Percentiles rank a stretch among this genome's conserved stretches.
phyloP scores from a whole-genome alignment of 2,797 vertebrate species.

The Acrocephalus scirpaceus region DNA sequence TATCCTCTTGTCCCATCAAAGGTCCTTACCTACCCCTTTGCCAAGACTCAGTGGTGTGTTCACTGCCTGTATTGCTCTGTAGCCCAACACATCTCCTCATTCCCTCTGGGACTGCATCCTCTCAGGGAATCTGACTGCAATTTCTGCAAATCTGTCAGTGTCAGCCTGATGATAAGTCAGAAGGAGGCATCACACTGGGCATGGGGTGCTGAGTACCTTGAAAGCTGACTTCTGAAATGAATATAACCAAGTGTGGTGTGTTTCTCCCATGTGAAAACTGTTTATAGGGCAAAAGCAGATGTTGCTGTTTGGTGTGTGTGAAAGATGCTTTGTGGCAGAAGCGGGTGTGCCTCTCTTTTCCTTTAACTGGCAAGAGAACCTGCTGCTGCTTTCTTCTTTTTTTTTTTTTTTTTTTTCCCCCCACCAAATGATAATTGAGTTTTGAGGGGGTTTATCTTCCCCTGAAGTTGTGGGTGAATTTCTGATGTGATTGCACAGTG shows the following conservation, averaged over 20 bases:
- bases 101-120: neutral
- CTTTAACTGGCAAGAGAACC: neutral
- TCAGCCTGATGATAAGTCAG: neutral
- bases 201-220: neutral
- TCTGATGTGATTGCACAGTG: conserved; percentile 16
- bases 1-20: neutral
- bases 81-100: neutral
- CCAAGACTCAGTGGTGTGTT: neutral
- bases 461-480: neutral
- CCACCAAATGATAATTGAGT: neutral
- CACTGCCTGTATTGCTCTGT: neutral
- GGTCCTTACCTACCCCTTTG: neutral
- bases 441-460: neutral
- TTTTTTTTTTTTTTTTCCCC: rapidly evolving
- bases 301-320: neutral
- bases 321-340: neutral
- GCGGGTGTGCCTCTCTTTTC: neutral
- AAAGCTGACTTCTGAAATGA: neutral
- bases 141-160: neutral
- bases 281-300: neutral
- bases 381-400: neutral
- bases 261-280: neutral
- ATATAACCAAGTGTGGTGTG: too few relatives aligned
- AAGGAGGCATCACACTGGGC: neutral
- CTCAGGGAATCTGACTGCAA: neutral